A percentile compares a stretch with the other conserved stretches of the same genome.
Evolutionary conservation across 1,140 invertebrate species (phyloP).

Genomic region (Ganaspis sp.): DNA sequence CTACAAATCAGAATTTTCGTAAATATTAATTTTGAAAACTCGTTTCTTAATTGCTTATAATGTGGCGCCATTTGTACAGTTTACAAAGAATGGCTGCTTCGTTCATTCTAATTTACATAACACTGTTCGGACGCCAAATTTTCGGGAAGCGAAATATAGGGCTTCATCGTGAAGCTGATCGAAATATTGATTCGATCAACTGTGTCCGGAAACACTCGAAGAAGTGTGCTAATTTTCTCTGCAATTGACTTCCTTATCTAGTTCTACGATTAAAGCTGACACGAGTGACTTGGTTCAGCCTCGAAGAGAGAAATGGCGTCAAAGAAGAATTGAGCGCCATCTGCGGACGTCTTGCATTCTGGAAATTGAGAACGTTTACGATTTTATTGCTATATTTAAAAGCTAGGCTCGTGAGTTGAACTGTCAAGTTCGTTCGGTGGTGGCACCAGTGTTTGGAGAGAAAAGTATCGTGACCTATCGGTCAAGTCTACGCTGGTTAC

Average conservation of each 20-base stretch:
- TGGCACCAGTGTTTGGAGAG: slow-evolving; percentile 80
- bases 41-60: no score
- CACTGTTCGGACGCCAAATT: no score
- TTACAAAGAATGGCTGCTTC: no score
- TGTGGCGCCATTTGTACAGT: no score
- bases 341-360: neutral
- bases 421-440: slow-evolving; percentile 64
- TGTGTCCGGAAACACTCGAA: no score
- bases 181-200: no score
- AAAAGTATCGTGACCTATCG: slow-evolving; percentile 82
- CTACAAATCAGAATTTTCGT: no score
- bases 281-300: neutral
- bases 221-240: neutral
- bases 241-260: slow-evolving; percentile 5
- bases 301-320: neutral
- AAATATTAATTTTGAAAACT: no score
- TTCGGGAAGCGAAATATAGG: no score
- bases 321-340: neutral
- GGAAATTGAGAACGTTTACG: neutral
- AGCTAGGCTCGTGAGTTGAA: slow-evolving; percentile 57
- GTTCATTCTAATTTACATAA: no score
- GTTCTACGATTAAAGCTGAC: neutral
- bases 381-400: slow-evolving; percentile 42
- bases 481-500: slow-evolving; percentile 86
- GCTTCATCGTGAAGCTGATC: no score